These are phyloP conservation scores for Periphyllus acericola DNA, from an alignment of 2,888 invertebrate species.

Conservation along the genomic window DNA sequence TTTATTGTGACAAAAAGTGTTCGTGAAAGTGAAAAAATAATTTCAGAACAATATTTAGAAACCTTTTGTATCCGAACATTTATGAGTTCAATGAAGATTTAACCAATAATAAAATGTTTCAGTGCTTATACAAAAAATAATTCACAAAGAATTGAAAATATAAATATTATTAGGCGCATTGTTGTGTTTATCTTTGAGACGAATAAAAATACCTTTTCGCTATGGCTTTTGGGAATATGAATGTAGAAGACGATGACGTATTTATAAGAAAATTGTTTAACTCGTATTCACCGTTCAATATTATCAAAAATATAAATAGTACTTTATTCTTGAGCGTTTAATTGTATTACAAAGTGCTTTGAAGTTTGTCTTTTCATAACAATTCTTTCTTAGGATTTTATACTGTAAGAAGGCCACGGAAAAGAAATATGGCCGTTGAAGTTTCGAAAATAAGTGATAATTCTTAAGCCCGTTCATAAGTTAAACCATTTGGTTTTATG, in stretches of 20 bases:
- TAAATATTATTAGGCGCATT: not conserved
- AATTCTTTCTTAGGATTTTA: not conserved
- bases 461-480: not conserved
- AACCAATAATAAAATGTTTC: not conserved
- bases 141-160: conserved; percentile 9
- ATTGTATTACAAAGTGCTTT: conserved; percentile 17
- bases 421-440: not conserved
- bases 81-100: not conserved
- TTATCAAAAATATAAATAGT: conserved; percentile 9
- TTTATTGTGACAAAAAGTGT: not conserved
- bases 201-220: conserved; percentile 7
- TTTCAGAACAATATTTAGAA: not conserved
- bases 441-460: not conserved
- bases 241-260: not conserved
- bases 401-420: not conserved
- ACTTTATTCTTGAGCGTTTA: not conserved
- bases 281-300: conserved; percentile 15
- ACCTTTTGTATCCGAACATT: not conserved
- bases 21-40: not conserved
- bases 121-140: not conserved
- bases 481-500: not conserved
- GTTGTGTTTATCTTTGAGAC: not conserved
- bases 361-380: conserved; percentile 1
- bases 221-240: not conserved
- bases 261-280: not conserved